Evolutionary conservation across 1,140 invertebrate genomes (phyloP), one percentile per base, ranked within the genome.

Genomic region (Drosophila prosaltans): DNA sequence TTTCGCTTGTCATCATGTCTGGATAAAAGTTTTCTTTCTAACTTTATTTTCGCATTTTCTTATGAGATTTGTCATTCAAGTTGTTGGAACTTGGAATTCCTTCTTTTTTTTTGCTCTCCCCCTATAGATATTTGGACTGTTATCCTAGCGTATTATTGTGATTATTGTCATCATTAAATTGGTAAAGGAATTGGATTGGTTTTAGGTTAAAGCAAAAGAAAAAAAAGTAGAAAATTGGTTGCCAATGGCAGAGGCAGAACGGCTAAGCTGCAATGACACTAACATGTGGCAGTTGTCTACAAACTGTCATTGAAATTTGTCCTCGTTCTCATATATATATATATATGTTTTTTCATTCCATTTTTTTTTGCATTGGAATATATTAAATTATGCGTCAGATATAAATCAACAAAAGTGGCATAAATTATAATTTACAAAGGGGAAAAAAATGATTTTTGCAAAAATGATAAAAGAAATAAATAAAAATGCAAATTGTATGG

Each of bases 61-160:
- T 51, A 64, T 57, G 62, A 67, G 72, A 74, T 65, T 80, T 78
- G 75, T 69, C 62, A 65, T 54, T 70, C 45, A 36, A 65, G 58
- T 65, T 61, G 48, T 63, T 60, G 59, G 45, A 62, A 6, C 64
- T 36, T 39, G 45, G 41, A 39, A n/a, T 59, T 65, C 21, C 65
- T 41, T 55, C 64, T 63, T 3, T 30, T 30, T 30, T 30, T 4
- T 30, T 30, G 4, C 4, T 36, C 1, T 36, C 62, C 48, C 28
- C 59, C 61, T 67, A 71, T 80, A 81, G 83, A 83, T 75, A 84
- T 79, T 70, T 36, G 4, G 65, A 76, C 77, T 78, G 74, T 80
- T 81, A 82, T 81, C 80, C 68, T 59, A 32, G 60, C 73, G 74
- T 60, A 69, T 79, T 79, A 78, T 76, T 73, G 75, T 61, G 69